Evolutionary conservation across 2,797 vertebrate species (phyloP), one percentile per base, ranked within the genome.

Genomic region (Merluccius polli): DNA sequence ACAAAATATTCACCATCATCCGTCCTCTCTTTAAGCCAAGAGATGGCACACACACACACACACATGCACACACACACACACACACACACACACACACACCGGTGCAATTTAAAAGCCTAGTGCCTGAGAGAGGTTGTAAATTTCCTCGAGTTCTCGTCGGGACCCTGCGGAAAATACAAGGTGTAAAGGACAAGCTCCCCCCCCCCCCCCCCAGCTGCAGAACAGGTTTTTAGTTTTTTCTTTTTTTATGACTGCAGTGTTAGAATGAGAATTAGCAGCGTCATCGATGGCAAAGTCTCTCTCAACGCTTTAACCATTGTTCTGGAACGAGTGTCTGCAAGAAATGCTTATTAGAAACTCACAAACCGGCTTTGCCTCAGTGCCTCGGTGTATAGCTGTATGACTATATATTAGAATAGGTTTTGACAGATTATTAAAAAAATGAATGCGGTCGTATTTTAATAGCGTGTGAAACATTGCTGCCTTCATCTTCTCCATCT

Each of bases 71-170:
- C n/a, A 67, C 63, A 12, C 24, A 29, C 63, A 24, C 63, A 67
- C 63, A 67, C n/a, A 27, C n/a, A 67, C 63, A 29, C 11, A 15
- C 8, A 67, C 24, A 67, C 24, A 16, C 63, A 24, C 38, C 68
- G 30, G 38, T 31, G 18, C 36, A 52, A 52, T 75, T 74, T 75
- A 70, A 75, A 71, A 44, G 30, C 68, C 44, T 21, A 27, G 12
- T 32, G 31, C 32, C 24, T 68, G 63, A 74, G 30, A 70, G 75
- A 76, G 31, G 75, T 48, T 29, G 70, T 76, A 65, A 76, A 76
- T 30, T 32, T 65, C 44, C 44, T 32, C 30, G 10, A 24, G 33
- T 33, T 59, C 74, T 52, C 11, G 8, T 9, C 5, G 41, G 68
- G 41, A 41, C 69, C 41, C 38, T 63, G 48, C 69, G 4, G 67